phyloP scores from a whole-genome alignment of 1,140 invertebrate genomes.

The Saccostrea echinata region DNA sequence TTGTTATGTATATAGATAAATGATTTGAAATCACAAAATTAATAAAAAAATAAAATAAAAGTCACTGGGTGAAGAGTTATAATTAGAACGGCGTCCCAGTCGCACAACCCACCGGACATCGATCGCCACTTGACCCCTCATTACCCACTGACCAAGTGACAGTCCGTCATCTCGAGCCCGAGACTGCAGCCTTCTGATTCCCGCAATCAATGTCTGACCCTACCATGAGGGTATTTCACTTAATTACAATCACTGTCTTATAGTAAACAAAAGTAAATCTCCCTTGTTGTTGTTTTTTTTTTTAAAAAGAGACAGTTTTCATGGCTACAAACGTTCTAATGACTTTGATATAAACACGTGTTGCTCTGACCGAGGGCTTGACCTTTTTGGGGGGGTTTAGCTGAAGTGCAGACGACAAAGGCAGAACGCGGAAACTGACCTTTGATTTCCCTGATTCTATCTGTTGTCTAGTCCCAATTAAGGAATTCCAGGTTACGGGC shows the following conservation, averaged over 20 bases:
- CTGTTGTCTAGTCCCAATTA: background rate
- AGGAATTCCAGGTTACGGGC: background rate
- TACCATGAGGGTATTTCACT: no score
- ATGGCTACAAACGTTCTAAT: background rate
- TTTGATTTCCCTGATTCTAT: background rate
- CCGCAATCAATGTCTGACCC: no score
- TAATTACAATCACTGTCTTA: no score
- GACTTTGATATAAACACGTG: background rate
- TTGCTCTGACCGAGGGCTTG: background rate
- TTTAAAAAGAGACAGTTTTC: background rate
- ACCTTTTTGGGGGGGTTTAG: background rate
- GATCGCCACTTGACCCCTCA: background rate
- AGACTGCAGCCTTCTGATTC: no score
- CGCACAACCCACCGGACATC: background rate
- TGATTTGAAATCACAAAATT: no score
- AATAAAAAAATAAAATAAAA: no score
- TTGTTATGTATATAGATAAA: no score
- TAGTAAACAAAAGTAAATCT: no score
- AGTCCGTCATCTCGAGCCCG: background rate
- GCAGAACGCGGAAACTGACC: background rate
- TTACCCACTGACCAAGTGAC: background rate
- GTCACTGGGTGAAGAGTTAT: no score
- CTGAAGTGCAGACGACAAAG: background rate
- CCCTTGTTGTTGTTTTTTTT: background rate
- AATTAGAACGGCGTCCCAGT: no score